Evolutionary conservation across 2,797 vertebrate genomes (phyloP).

Genomic region (Uromys caudimaculatus): DNA sequence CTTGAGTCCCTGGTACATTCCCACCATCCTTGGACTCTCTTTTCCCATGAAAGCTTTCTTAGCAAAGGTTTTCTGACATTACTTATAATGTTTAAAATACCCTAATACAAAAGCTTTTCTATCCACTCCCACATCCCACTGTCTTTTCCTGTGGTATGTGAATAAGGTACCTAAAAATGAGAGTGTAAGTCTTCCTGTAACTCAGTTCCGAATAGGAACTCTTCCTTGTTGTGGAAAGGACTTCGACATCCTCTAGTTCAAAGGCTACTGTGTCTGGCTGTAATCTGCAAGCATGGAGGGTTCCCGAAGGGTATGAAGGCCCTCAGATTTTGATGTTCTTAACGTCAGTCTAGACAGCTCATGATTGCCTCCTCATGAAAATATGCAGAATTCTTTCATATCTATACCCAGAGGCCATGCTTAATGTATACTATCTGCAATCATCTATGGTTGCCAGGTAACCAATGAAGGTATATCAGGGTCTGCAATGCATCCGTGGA

Average conservation of each 20-base stretch:
- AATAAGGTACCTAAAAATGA: not conserved
- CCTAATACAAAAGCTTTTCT: not conserved
- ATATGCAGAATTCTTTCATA: not conserved
- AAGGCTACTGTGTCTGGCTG: not conserved
- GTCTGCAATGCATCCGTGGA: conserved; percentile 11
- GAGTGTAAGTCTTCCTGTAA: not conserved
- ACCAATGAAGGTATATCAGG: not conserved
- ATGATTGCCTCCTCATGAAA: not conserved
- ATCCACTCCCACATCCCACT: not conserved
- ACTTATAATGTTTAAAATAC: not conserved
- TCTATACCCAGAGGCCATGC: fast-evolving
- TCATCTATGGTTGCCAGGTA: conserved; percentile 16
- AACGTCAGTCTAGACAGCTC: not conserved
- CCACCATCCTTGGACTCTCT: not conserved
- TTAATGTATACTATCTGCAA: not conserved
- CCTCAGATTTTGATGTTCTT: not conserved
- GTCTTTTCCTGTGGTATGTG: not conserved
- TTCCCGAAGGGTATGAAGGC: not conserved
- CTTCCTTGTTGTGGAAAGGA: not conserved
- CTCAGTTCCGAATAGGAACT: conserved; percentile 6
- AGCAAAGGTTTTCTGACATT: not conserved
- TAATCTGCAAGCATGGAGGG: conserved; percentile 1
- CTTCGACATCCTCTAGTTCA: not conserved
- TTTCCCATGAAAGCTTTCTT: not conserved
- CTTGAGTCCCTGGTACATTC: not conserved